phyloP scores from a whole-genome alignment of 2,888 invertebrate species.

The Drosophila anceps region DNA sequence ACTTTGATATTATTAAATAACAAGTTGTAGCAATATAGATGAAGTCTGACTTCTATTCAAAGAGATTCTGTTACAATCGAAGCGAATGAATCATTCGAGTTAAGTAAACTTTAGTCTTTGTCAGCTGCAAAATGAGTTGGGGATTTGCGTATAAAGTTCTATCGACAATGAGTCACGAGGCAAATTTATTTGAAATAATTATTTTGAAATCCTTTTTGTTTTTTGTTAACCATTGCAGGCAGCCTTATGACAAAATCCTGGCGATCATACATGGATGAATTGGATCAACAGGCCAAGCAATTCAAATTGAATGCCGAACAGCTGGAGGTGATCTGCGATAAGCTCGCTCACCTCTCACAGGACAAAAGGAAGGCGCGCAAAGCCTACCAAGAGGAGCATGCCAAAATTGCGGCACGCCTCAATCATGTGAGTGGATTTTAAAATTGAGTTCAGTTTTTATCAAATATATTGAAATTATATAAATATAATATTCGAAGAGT shows the following conservation, averaged over 20 bases:
- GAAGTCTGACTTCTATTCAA: neutral
- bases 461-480: neutral
- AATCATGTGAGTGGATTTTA: conserved; percentile 88
- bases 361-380: conserved; percentile 95
- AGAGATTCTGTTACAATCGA: neutral
- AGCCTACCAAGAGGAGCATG: conserved; percentile 95
- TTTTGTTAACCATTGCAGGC: conserved; percentile 82
- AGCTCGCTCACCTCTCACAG: conserved; percentile 91
- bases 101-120: neutral
- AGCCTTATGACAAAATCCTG: conserved; percentile 90
- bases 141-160: neutral
- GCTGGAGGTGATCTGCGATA: conserved; percentile 93
- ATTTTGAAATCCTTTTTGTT: neutral
- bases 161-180: conserved; percentile 5
- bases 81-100: conserved; percentile 16
- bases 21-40: neutral
- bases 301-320: conserved; percentile 94
- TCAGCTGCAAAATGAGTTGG: conserved; percentile 7
- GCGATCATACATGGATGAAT: conserved; percentile 95
- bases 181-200: neutral
- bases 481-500: neutral
- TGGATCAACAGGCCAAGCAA: conserved; percentile 93
- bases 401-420: conserved; percentile 92
- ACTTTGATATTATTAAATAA: conserved; percentile 7
- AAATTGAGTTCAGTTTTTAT: neutral